Percentiles rank a stretch among this genome's conserved stretches.
Conservation (phyloP, 92 coral and sea anemone species). For the Parazoanthus darwini region DNA sequence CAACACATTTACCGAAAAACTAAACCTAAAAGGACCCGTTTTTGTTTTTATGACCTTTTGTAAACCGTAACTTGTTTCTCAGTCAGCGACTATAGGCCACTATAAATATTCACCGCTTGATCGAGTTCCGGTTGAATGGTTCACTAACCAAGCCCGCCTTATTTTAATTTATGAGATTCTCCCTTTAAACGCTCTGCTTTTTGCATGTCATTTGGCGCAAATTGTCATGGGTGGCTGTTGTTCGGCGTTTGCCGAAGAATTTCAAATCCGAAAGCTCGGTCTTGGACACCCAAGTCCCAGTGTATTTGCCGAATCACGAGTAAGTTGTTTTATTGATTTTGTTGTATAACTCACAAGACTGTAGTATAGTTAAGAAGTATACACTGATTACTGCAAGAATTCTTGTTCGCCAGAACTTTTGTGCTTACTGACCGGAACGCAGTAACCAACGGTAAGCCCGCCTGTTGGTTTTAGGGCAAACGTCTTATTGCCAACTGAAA, state of each 20-base stretch:
- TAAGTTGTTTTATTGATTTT: slow-evolving; percentile 44
- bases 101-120: neutral
- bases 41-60: neutral
- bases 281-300: slow-evolving; percentile 64
- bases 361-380: neutral
- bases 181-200: slow-evolving; percentile 6
- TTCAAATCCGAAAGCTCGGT: slow-evolving; percentile 74
- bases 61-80: neutral
- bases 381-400: neutral
- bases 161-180: slow-evolving; percentile 39
- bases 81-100: neutral
- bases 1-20: too few species aligned
- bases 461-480: neutral
- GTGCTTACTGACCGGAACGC: neutral
- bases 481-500: neutral
- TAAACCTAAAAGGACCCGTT: neutral
- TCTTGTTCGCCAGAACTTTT: neutral
- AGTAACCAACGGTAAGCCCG: neutral
- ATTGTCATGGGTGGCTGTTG: slow-evolving; percentile 79
- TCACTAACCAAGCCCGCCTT: slow-evolving; percentile 18
- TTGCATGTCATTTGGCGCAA: slow-evolving; percentile 24
- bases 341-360: too few species aligned
- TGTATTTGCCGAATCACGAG: slow-evolving; percentile 78
- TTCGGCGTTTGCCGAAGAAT: slow-evolving; percentile 65
- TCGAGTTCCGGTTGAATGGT: slow-evolving; percentile 4